Conservation (phyloP, 30 jellyfish, hydroid and myxozoan species). For the Nemopilema nomurai region DNA sequence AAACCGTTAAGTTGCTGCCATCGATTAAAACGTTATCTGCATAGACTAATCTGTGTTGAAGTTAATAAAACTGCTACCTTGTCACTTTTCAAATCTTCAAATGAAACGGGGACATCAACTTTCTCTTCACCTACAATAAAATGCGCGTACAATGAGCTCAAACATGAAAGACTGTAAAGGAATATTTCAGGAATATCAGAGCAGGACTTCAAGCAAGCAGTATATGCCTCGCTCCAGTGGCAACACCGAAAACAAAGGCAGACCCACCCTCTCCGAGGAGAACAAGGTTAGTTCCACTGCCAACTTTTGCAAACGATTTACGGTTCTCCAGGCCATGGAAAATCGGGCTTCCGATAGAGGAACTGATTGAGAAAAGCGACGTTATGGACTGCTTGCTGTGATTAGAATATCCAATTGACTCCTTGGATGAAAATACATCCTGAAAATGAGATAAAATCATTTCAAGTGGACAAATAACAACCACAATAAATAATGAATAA, state of each 20-base stretch:
- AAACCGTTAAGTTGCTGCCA: no score
- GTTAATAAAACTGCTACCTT: conserved; percentile 34
- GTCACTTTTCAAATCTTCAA: conserved; percentile 67
- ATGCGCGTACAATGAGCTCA: background rate
- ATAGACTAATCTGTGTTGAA: background rate
- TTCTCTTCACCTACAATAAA: conserved; percentile 39
- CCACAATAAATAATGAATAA: no score
- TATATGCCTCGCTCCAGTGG: no score
- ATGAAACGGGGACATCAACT: conserved; percentile 49
- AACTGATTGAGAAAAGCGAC: conserved; percentile 19
- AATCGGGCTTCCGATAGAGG: conserved; percentile 9
- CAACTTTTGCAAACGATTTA: conserved; percentile 3
- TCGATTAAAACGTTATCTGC: no score
- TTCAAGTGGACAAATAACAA: no score
- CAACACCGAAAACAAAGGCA: background rate
- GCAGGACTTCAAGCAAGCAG: no score
- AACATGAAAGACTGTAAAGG: background rate
- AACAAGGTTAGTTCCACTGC: conserved; percentile 24
- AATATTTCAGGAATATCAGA: background rate
- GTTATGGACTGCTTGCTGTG: conserved; percentile 26
- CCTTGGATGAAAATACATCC: background rate
- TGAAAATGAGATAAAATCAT: no score
- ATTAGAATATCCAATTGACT: background rate
- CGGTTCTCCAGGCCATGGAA: conserved; percentile 20
- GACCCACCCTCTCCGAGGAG: conserved; percentile 15